A percentile compares a stretch with the other conserved stretches of the same genome.
phyloP scores from a whole-genome alignment of 2,888 invertebrate species.

The Drosophila quinaria region DNA sequence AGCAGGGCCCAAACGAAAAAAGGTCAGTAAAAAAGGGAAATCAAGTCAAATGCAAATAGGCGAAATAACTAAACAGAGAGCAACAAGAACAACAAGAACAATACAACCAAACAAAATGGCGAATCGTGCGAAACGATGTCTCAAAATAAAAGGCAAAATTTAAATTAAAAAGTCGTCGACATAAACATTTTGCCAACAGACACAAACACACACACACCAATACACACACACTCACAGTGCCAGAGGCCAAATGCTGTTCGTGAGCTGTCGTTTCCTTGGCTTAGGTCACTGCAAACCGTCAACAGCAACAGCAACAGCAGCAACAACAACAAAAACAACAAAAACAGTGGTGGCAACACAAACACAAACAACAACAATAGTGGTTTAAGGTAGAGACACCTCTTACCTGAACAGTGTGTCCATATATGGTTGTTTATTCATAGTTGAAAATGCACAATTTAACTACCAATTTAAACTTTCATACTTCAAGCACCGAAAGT shows the following conservation, averaged over 20 bases:
- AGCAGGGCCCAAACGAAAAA: constrained; percentile 15
- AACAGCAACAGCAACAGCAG: constrained; percentile 5
- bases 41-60: constrained; percentile 63
- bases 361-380: neutral
- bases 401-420: constrained; percentile 19
- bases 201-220: constrained; percentile 16
- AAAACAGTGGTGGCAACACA: neutral
- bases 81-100: neutral
- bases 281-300: constrained; percentile 38
- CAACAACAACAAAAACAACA: neutral
- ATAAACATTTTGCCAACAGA: constrained; percentile 71
- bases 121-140: constrained; percentile 54
- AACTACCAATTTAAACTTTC: neutral
- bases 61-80: constrained; percentile 61
- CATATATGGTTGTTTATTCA: neutral
- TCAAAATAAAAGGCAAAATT: constrained; percentile 56
- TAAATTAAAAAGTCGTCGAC: constrained; percentile 79
- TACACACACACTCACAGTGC: constrained; percentile 4
- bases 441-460: neutral
- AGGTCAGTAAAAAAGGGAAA: constrained; percentile 28
- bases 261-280: constrained; percentile 35
- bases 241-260: constrained; percentile 18
- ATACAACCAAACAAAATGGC: constrained; percentile 53
- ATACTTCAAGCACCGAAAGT: too few relatives aligned
- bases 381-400: constrained; percentile 10